phyloP scores from a whole-genome alignment of 1,140 invertebrate species.

The Trissolcus basalis region DNA sequence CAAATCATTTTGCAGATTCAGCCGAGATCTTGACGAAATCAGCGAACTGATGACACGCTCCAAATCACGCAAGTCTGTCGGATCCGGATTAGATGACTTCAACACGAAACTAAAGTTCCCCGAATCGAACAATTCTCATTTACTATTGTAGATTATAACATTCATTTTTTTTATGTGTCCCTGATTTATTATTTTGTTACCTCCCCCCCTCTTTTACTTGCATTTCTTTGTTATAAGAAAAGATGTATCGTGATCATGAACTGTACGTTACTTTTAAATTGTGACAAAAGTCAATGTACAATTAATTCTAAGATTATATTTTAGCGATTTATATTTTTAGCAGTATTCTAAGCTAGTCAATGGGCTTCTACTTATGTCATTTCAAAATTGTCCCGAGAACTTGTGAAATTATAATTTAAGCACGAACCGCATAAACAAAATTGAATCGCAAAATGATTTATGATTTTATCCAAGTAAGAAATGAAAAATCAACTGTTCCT shows the following conservation, averaged over 20 bases:
- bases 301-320: too few relatives aligned
- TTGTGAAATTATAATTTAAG: too few relatives aligned
- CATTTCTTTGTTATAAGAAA: too few relatives aligned
- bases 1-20: constrained; percentile 65
- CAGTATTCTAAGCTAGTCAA: constrained; percentile 28
- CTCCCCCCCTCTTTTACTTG: too few relatives aligned
- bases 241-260: too few relatives aligned
- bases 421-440: too few relatives aligned
- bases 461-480: too few relatives aligned
- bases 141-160: constrained; percentile 65
- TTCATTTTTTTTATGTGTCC: constrained; percentile 38
- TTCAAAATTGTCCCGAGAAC: too few relatives aligned
- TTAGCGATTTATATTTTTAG: too few relatives aligned
- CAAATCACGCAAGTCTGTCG: constrained; percentile 76
- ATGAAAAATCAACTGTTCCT: not conserved
- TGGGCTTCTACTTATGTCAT: constrained; percentile 35
- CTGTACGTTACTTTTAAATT: too few relatives aligned
- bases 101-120: constrained; percentile 69
- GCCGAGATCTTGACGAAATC: constrained; percentile 77
- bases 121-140: constrained; percentile 65
- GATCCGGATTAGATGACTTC: constrained; percentile 70
- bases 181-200: not conserved
- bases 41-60: constrained; percentile 76
- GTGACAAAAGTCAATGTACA: too few relatives aligned
- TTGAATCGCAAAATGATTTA: too few relatives aligned